Evolutionary conservation across 2,797 vertebrate species (phyloP), one percentile per base, ranked within the genome.

Genomic region (Gymnoscopelus braueri): DNA sequence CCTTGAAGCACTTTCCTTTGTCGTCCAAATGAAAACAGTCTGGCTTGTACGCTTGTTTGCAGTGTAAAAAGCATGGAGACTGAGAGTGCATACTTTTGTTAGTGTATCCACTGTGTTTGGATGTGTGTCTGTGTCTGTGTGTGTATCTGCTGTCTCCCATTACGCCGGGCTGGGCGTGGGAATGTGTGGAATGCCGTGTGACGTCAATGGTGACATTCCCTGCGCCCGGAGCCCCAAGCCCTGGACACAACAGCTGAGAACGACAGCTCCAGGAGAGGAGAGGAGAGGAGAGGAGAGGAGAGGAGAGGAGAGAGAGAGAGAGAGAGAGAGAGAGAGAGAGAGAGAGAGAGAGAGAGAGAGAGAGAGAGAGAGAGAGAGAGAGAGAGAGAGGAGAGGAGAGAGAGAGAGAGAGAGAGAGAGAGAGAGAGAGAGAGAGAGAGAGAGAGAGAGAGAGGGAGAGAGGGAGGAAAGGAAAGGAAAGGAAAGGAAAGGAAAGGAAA

Each of bases 161-260:
- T 95, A 94, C 94, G 82, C 69, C 63, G 84, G 91, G 91, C 75
- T 67, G 89, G 89, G 86, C 58, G 86, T 78, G 91, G 92, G 94
- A 95, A 97, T 94, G 94, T 84, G 26, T 89, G 93, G 96, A 97
- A 97, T 96, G 95, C 85, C 29, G 79, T 26, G 87, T 97, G 97
- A 97, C 95, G 94, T 97, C 96, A 97, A 95, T 94, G 87, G 89
- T 96, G 96, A 97, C 96, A 96, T 97, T 96, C 95, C 94, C 68
- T 65, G 88, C 75, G 83, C 69, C 89, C 63, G 79, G 89, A 92
- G 89, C 91, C 91, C 75, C 74, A 74, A 79, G 79, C 91, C 91
- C 90, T 82, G 91, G 84, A 74, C 90, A 76, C 63, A 87, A 94
- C 95, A 95, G 95, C 95, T 96, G 94, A 92, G 85, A 85, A 90